Evolutionary conservation across 2,797 vertebrate species (phyloP).

Genomic region (Vespertilio murinus): DNA sequence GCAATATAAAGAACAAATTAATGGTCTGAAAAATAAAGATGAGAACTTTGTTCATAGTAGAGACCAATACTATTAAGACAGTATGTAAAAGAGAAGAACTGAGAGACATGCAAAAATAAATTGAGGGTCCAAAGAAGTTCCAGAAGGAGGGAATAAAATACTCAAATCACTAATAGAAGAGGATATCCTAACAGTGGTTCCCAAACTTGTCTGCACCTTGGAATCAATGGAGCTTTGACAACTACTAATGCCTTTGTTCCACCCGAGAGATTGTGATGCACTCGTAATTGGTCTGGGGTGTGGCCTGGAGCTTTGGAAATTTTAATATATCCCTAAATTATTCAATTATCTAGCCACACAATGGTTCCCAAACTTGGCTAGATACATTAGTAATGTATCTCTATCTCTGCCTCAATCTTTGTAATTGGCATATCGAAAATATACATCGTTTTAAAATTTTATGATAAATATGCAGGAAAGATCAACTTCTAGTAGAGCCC

Average conservation of each 20-base stretch:
- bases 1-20: constrained; percentile 5
- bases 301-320: no score
- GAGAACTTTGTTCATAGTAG: neutral
- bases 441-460: neutral
- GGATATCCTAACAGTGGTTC: no score
- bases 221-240: no score
- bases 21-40: constrained; percentile 1
- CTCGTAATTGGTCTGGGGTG: no score
- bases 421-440: neutral
- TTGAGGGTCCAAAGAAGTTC: neutral
- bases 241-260: no score
- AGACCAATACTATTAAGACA: neutral
- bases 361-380: no score
- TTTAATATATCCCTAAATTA: no score
- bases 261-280: no score
- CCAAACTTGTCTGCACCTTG: no score
- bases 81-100: neutral
- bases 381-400: no score
- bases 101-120: neutral
- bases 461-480: neutral
- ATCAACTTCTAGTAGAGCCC: neutral
- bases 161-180: neutral
- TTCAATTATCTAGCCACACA: no score
- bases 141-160: neutral
- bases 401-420: neutral